Base-by-base conservation (phyloP, 2,888 invertebrate genomes). In the Drepanosiphum platanoidis region DNA sequence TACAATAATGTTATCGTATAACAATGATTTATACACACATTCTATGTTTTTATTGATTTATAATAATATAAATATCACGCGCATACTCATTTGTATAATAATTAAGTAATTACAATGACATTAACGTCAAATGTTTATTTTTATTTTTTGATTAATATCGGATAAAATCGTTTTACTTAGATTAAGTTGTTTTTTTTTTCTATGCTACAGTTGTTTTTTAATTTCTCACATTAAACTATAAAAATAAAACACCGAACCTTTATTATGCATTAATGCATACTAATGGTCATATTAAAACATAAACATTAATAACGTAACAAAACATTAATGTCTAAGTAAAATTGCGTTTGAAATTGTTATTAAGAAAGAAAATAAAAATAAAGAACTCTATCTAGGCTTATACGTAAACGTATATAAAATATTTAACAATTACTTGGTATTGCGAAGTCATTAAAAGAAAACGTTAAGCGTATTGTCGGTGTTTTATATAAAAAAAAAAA, bases 381-480 rank as follows among this genome's bases (percentile, higher is more conserved):
- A 61, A 22, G 27, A 61, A 61, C 27, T 61, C n/a, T 8, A n/a
- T 61, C 1, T 18, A 13, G 52, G 18, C n/a, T 1, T 61, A 61
- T 61, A 61, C 18, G n/a, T 61, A 11, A 27, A 27, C 27, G 72
- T 15, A 39, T 72, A 72, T 18, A 72, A 46, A 72, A 72, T 46
- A 27, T 61, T 61, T 11, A 52, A 52, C 52, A 52, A 52, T 52
- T 52, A 52, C 52, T 52, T 52, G 61, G 61, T 61, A 61, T 72
- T 72, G 32, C 32, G 30, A 72, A 72, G 72, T 72, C 72, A 46
- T 72, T 72, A 72, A 30, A 72, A 72, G n/a, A 36, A 42, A 70
- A 70, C n/a, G 36, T 39, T 36, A 27, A 36, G 22, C 22, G 39
- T 39, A 72, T 72, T 52, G 34, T 52, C 11, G 34, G 74, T 52